Evolutionary conservation across 2,888 invertebrate genomes (phyloP), one percentile per base, ranked within the genome.

Genomic region (Papilio gigon): DNA sequence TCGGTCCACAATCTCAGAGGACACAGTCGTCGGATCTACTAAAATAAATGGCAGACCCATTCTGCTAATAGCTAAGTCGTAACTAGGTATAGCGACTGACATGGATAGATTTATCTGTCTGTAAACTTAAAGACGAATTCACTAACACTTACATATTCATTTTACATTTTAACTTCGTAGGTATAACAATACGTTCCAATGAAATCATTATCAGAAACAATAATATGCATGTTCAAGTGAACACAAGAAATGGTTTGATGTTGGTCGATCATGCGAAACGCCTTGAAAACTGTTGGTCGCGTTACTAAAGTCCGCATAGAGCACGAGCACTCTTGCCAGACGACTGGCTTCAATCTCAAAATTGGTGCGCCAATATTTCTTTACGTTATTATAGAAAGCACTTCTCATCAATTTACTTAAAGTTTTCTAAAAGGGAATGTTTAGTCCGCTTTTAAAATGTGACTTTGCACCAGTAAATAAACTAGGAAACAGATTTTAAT

Each of bases 31-130:
- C 17, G 62, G 58, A 53, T 60, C 68, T 65, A 65, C 50, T 68
- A 50, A 68, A 68, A 68, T 68, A 60, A 68, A 68, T 68, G 68
- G 60, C 60, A 65, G 30, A 30, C 60, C 60, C 64, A 68, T 68
- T 68, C 50, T 60, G 60, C 60, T 68, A 68, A 68, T 65, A 68
- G 65, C 68, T 64, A 30, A 65, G 50, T 60, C 68, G 64, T 68
- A 65, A 60, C 64, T 65, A 65, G 65, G 64, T 68, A 64, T n/a
- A 60, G 59, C 56, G 20, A 68, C 64, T 68, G 65, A 50, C 50
- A 64, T n/a, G 50, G 60, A 53, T 35, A 12, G 58, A 53, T 60
- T 60, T 59, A 64, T 59, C 25, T 56, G 47, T 27, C n/a, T 35
- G 62, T 56, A 42, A 50, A 17, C 9, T 35, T n/a, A n/a, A 30